Evolutionary conservation across 1,140 invertebrate species (phyloP), one percentile per base, ranked within the genome.

Genomic region (Formica exsecta): DNA sequence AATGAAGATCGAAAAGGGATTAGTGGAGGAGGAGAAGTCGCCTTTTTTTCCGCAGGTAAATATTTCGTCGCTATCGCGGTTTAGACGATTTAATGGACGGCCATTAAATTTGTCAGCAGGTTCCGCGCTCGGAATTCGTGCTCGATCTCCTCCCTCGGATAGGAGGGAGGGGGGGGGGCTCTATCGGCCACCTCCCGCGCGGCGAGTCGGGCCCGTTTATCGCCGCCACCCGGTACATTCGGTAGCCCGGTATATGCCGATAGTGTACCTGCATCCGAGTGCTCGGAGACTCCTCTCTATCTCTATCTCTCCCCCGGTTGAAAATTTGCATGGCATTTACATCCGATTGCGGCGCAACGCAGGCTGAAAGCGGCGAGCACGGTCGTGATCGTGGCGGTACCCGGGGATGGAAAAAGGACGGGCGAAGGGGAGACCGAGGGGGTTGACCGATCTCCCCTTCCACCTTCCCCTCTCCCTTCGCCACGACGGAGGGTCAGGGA

Each of bases 321-420:
- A 44, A 91, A 87, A 93, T 93, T 93, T 92, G 91, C 92, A 93
- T 93, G 85, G 88, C 89, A 92, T 92, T 93, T 92, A 91, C 92
- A 93, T 92, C 88, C 88, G 91, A 93, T 92, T 92, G 92, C 89
- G 87, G 88, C 81, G 71, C 73, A 80, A 90, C 90, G 89, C 90
- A 65, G 71, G 61, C 84, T 89, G 87, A 86, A 91, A 91, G 87
- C 75, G 87, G 59, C 86, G 73, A 73, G 71, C 87, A 75, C 19
- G 76, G 64, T 84, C 64, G 85, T 61, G 87, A 41, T 61, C 41
- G 80, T 54, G 57, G 80, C 48, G 54, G 70, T 44, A 73, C 36
- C 51, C 54, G 25, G 29, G 44, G 68, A 64, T 48, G 25, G 44
- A 25, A 54, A 59, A 66, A 61, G 62, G 51, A 71, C 25, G 16